Conservation (phyloP, 1,140 invertebrate genomes). For the Heterodera carotae region DNA sequence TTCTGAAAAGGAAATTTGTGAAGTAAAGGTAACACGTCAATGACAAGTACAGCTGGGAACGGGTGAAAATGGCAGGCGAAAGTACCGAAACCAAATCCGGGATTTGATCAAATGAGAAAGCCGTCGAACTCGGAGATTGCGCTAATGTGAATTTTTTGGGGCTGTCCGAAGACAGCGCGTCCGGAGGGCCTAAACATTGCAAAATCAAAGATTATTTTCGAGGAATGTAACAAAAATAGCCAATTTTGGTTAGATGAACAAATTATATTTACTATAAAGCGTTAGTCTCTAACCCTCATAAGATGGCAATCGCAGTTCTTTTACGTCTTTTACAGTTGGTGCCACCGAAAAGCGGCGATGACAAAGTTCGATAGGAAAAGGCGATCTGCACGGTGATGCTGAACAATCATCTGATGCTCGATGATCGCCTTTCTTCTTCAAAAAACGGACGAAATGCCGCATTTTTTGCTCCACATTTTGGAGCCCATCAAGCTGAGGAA, state of each 20-base stretch:
- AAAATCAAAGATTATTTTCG: too few relatives aligned
- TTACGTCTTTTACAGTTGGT: not conserved
- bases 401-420: not conserved
- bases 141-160: not conserved
- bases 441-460: not conserved
- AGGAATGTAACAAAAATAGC: too few relatives aligned
- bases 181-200: not conserved
- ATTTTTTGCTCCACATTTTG: not conserved
- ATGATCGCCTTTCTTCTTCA: not conserved
- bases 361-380: not conserved
- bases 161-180: not conserved
- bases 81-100: not conserved
- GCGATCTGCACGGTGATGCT: not conserved
- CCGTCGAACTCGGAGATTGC: not conserved
- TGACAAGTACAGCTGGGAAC: constrained; percentile 27
- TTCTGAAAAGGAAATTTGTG: constrained; percentile 38
- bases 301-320: not conserved
- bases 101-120: constrained; percentile 2
- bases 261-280: not conserved
- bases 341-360: not conserved
- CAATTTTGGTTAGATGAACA: not conserved
- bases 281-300: not conserved
- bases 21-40: not conserved
- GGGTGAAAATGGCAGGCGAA: constrained; percentile 3
- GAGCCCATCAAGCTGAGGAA: not conserved